Conservation (phyloP, 2,888 invertebrate genomes). For the Lepetodrilus schrolli region DNA sequence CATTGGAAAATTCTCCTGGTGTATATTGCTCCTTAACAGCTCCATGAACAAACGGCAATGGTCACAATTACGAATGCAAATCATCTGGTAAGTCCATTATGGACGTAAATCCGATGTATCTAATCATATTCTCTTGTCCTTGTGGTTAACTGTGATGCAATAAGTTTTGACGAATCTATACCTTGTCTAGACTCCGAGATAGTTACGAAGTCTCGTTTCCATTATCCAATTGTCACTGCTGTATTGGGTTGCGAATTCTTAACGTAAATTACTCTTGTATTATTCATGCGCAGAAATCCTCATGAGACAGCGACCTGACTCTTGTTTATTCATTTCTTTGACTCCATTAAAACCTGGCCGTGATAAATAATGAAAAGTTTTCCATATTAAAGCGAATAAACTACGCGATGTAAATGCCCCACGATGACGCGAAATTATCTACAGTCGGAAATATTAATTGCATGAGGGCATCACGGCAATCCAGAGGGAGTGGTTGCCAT, state of each 20-base stretch:
- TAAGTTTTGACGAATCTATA: background rate
- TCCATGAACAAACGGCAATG: too few species aligned
- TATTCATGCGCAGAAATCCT: constrained; percentile 1
- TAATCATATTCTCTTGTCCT: background rate
- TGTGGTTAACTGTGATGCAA: background rate
- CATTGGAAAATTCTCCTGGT: too few species aligned
- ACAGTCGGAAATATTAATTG: background rate
- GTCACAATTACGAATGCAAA: too few species aligned
- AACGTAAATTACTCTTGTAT: constrained; percentile 6
- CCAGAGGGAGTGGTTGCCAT: background rate
- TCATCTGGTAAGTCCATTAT: too few species aligned
- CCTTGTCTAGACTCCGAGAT: background rate
- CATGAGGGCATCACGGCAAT: background rate
- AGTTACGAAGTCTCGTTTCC: background rate
- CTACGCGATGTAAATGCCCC: background rate
- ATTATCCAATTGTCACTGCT: background rate
- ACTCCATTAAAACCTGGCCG: background rate
- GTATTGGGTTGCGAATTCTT: background rate
- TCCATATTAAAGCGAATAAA: constrained; percentile 6
- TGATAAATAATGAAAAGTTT: background rate
- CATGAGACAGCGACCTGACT: background rate
- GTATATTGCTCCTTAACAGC: too few species aligned
- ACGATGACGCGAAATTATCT: background rate
- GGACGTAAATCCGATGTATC: too few species aligned
- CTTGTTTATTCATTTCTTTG: background rate